phyloP scores from a whole-genome alignment of 2,888 invertebrate species.

The Cremastobaeus sp. region DNA sequence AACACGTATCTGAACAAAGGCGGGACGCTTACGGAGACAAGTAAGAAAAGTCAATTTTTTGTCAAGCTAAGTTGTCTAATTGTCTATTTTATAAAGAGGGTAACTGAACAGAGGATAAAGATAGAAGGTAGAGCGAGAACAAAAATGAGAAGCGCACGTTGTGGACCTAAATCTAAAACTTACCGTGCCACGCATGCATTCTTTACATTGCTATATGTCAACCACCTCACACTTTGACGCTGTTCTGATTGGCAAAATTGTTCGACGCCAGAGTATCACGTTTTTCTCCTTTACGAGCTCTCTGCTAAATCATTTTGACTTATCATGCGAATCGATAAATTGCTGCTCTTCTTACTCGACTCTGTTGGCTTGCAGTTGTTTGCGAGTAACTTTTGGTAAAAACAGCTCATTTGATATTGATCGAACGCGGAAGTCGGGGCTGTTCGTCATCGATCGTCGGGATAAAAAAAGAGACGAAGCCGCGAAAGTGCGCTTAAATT shows the following conservation, averaged over 20 bases:
- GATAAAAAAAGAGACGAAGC: slow-evolving; percentile 64
- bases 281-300: slow-evolving; percentile 22
- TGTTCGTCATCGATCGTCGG: slow-evolving; percentile 64
- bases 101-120: slow-evolving; percentile 47
- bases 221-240: slow-evolving; percentile 60
- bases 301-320: no score
- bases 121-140: slow-evolving; percentile 58
- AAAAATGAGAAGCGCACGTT: slow-evolving; percentile 58
- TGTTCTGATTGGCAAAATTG: slow-evolving; percentile 51
- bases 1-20: no score
- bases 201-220: slow-evolving; percentile 62
- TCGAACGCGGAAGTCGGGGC: slow-evolving; percentile 66
- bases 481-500: slow-evolving; percentile 61
- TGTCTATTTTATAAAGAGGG: slow-evolving; percentile 41
- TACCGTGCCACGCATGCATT: slow-evolving; percentile 71
- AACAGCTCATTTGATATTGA: slow-evolving; percentile 56
- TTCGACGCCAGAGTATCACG: slow-evolving; percentile 43
- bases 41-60: slow-evolving; percentile 13
- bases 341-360: slow-evolving; percentile 2
- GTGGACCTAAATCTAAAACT: slow-evolving; percentile 68
- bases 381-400: no score
- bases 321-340: no score
- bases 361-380: no score
- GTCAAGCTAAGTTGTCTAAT: slow-evolving; percentile 38
- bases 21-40: no score